These are phyloP conservation scores for Poeciliopsis retropinna DNA, from an alignment of 2,113 vertebrate genomes.

Conservation along the genomic window DNA sequence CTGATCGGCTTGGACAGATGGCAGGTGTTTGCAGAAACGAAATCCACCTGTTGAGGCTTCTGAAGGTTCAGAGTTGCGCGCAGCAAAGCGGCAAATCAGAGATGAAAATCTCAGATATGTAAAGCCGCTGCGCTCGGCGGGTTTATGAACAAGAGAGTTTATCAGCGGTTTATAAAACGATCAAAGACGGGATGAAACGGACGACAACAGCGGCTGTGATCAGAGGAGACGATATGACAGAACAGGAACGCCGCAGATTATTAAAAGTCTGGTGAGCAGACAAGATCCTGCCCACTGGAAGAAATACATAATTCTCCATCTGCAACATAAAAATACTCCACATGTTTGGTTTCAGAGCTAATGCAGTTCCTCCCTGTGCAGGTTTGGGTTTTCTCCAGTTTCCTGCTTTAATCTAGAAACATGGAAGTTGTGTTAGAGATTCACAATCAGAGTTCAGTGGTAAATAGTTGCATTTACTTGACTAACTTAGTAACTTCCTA, in stretches of 20 bases:
- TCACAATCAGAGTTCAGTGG: too few relatives aligned
- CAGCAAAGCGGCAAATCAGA: conserved; percentile 10
- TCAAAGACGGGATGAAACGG: conserved; percentile 37
- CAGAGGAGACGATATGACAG: conserved; percentile 40
- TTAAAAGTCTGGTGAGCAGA: background rate
- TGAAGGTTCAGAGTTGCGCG: background rate
- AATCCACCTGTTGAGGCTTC: conserved; percentile 44
- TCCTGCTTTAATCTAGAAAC: background rate
- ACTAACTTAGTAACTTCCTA: too few relatives aligned
- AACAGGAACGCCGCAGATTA: background rate
- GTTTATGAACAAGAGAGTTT: conserved; percentile 30
- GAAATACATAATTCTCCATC: background rate
- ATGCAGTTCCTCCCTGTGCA: background rate
- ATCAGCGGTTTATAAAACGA: conserved; percentile 29
- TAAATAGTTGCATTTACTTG: too few relatives aligned
- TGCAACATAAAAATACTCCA: background rate
- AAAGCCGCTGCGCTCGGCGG: background rate
- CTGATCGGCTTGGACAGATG: conserved; percentile 50
- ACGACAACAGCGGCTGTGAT: conserved; percentile 44
- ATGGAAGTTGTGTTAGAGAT: background rate
- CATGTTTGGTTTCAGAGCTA: background rate
- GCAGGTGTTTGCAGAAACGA: conserved; percentile 11
- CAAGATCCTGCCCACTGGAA: background rate
- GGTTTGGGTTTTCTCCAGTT: background rate
- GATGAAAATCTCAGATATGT: conserved; percentile 28